phyloP scores from a whole-genome alignment of 2,797 vertebrate species.

The Echiichthys vipera region DNA sequence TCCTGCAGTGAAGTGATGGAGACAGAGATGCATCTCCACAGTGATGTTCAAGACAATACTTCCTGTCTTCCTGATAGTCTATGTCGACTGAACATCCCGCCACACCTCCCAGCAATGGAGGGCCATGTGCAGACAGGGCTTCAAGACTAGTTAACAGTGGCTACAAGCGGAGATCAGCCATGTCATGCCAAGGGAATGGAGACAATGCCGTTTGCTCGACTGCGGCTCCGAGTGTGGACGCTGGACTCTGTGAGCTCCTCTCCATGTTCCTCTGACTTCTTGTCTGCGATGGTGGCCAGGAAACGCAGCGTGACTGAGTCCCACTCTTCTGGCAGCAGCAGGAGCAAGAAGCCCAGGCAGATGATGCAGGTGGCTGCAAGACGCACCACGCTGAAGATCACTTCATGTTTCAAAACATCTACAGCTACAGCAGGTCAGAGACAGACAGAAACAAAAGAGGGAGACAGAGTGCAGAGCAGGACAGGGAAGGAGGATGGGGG shows the following conservation, averaged over 20 bases:
- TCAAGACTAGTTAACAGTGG: constrained; percentile 18
- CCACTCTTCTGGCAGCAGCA: constrained; percentile 98
- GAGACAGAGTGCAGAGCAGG: constrained; percentile 33
- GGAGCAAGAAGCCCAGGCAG: constrained; percentile 94
- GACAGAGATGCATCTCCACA: constrained; percentile 42
- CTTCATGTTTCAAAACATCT: constrained; percentile 96
- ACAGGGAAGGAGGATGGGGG: constrained; percentile 1
- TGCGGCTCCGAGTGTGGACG: constrained; percentile 90
- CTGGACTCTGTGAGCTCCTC: constrained; percentile 93
- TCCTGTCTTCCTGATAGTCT: constrained; percentile 51
- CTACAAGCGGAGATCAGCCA: neutral
- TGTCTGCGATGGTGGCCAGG: constrained; percentile 94
- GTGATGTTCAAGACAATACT: constrained; percentile 46
- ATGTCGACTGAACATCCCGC: constrained; percentile 33
- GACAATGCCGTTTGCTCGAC: constrained; percentile 92
- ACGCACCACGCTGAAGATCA: constrained; percentile 97
- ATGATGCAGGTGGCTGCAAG: constrained; percentile 96
- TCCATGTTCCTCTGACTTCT: constrained; percentile 92
- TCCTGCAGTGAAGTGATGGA: constrained; percentile 42
- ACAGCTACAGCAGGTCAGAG: constrained; percentile 83
- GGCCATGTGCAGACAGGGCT: constrained; percentile 36
- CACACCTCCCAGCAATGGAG: constrained; percentile 32
- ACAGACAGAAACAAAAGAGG: constrained; percentile 32
- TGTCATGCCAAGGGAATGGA: constrained; percentile 94
- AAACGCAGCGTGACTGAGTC: constrained; percentile 95